These are phyloP conservation scores for Wiebesia pumilae DNA, from an alignment of 1,140 invertebrate genomes.

Conservation along the genomic window DNA sequence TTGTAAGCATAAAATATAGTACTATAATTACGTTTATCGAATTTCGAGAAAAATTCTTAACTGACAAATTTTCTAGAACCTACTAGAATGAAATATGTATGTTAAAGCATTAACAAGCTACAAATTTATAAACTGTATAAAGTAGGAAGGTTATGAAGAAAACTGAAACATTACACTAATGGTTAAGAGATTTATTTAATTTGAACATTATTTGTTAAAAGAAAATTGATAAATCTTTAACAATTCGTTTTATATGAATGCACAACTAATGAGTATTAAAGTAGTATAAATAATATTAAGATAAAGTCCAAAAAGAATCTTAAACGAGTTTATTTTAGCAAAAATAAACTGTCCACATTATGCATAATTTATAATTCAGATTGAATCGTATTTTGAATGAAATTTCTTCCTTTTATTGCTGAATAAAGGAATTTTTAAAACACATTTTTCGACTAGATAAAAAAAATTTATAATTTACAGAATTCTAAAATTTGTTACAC, in stretches of 20 bases:
- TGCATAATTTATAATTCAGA: not conserved
- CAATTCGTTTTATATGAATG: not conserved
- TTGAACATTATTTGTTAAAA: constrained; percentile 8
- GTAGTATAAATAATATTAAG: not conserved
- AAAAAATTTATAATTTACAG: constrained; percentile 7
- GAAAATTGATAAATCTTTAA: not conserved
- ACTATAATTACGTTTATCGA: too few species aligned
- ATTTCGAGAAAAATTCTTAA: too few species aligned
- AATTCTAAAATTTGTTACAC: constrained; percentile 1
- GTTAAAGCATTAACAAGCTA: too few species aligned
- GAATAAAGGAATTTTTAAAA: not conserved
- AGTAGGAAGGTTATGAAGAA: not conserved
- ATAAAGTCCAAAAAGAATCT: not conserved
- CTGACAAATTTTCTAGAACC: too few species aligned
- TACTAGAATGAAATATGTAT: too few species aligned
- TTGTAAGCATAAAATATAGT: too few species aligned
- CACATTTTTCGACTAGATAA: constrained; percentile 14
- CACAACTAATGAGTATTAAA: not conserved
- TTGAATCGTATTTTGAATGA: not conserved
- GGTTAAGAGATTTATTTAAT: not conserved
- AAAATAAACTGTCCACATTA: not conserved
- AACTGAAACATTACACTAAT: not conserved
- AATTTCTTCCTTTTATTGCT: not conserved
- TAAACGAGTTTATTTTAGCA: not conserved
- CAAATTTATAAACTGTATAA: not conserved